A percentile compares a stretch with the other conserved stretches of the same genome.
These are phyloP conservation scores for Malurus elegans DNA, from an alignment of 2,113 vertebrate species.

Conservation along the genomic window DNA sequence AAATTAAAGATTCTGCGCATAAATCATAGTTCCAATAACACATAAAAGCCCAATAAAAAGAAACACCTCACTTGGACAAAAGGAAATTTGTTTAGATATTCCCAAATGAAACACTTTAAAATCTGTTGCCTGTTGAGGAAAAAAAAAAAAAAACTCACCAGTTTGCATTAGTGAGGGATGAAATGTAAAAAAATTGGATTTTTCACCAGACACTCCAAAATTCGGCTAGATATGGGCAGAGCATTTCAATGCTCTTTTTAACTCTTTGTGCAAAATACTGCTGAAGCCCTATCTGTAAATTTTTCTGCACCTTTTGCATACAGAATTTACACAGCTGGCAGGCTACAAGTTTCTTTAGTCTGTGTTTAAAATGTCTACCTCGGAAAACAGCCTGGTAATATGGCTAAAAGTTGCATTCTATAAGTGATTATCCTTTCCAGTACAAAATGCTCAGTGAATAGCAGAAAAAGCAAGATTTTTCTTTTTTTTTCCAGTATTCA, in stretches of 20 bases:
- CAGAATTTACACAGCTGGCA: neutral
- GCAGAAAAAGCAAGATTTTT: neutral
- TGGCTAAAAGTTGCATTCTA: neutral
- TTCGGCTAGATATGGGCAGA: neutral
- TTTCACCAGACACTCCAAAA: neutral
- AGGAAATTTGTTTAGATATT: neutral
- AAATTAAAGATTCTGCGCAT: neutral
- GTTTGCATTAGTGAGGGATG: neutral
- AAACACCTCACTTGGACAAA: neutral
- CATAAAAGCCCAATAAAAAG: neutral
- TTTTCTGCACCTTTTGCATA: neutral
- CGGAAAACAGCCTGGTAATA: neutral
- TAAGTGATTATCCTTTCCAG: neutral
- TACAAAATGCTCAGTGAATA: neutral
- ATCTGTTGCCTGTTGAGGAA: neutral
- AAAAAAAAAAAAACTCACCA: neutral
- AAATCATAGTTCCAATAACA: neutral
- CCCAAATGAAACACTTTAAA: neutral
- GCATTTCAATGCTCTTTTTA: neutral
- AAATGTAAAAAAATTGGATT: neutral
- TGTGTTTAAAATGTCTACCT: neutral
- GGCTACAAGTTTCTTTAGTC: fast-evolving
- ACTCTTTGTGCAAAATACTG: fast-evolving
- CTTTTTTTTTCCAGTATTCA: neutral
- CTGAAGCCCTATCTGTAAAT: neutral